Base-by-base conservation (phyloP, 1,140 invertebrate species). In the Wiebesia pumilae region DNA sequence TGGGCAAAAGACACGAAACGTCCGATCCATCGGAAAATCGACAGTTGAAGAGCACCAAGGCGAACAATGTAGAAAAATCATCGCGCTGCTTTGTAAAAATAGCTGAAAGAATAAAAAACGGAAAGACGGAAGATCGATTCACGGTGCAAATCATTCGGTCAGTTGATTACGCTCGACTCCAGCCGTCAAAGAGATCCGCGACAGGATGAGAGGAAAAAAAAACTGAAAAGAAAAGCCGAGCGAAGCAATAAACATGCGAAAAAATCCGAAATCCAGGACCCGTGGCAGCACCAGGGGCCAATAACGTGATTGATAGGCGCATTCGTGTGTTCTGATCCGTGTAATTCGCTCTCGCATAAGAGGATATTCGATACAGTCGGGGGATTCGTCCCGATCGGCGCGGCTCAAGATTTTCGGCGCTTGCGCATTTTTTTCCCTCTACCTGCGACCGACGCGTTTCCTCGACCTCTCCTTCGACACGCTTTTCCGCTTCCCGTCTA, bases 271-370 rank as follows among this genome's bases (percentile, higher is more conserved):
- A 51, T 58, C 6, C 58, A n/a, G 38, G 33, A 24, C 38, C 21
- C 58, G 16, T 0, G 27, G 71, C 38, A 40, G 69, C 6, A 73
- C 33, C 69, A 73, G 58, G 81, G 69, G 75, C 88, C 81, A 88
- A 86, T 77, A 83, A 83, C 83, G 87, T 90, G 90, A 90, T 90
- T 90, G 90, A 90, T 90, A 88, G 89, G 83, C 80, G 47, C 77
- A 90, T 90, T 90, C 86, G 88, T 88, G 79, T 79, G 81, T 88
- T 87, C 89, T 90, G 89, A 89, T 90, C 89, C 90, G 86, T 89
- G 88, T 90, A 88, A 90, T 90, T 90, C 88, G 88, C 89, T 87
- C 87, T 84, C 86, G 88, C 35, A n/a, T 73, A 73, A 83, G 81
- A 81, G 78, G 84, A 85, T 85, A 81, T 85, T 62, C 51, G 82